phyloP scores from a whole-genome alignment of 2,888 invertebrate genomes.

The Caenorhabditis uteleia region DNA sequence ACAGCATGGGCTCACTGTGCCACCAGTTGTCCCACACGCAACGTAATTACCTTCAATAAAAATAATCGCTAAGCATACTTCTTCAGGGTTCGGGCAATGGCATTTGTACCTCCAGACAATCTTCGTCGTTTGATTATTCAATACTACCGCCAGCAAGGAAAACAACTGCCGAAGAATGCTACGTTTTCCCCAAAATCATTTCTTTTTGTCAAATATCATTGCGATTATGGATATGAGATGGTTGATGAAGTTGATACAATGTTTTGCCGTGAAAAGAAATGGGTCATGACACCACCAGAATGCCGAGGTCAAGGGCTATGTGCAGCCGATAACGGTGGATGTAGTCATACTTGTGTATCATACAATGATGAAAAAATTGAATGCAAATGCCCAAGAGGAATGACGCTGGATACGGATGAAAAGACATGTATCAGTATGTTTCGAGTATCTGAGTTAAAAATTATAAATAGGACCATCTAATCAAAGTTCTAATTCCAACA shows the following conservation, averaged over 20 bases:
- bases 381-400: slow-evolving; percentile 66
- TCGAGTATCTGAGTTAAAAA: not conserved
- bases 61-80: not conserved
- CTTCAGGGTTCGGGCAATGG: slow-evolving; percentile 68
- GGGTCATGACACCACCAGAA: slow-evolving; percentile 63
- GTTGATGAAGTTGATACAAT: slow-evolving; percentile 67
- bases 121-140: slow-evolving; percentile 65
- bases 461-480: not conserved
- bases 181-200: slow-evolving; percentile 55
- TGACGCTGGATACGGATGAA: slow-evolving; percentile 60
- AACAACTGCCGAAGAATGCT: slow-evolving; percentile 58
- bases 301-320: slow-evolving; percentile 66
- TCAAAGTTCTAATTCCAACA: not conserved
- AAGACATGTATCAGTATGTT: slow-evolving; percentile 67
- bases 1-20: slow-evolving; percentile 56
- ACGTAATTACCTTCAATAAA: slow-evolving; percentile 43
- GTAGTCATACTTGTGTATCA: slow-evolving; percentile 65
- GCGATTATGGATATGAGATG: slow-evolving; percentile 67
- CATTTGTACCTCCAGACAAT: slow-evolving; percentile 68
- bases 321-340: slow-evolving; percentile 65
- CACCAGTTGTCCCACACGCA: slow-evolving; percentile 65
- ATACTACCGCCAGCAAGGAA: slow-evolving; percentile 66
- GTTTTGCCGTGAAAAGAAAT: slow-evolving; percentile 65
- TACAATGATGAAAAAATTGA: slow-evolving; percentile 61
- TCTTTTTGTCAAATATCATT: slow-evolving; percentile 68